These are phyloP conservation scores for Frieseomelitta varia DNA, from an alignment of 1,140 invertebrate genomes.

Conservation along the genomic window DNA sequence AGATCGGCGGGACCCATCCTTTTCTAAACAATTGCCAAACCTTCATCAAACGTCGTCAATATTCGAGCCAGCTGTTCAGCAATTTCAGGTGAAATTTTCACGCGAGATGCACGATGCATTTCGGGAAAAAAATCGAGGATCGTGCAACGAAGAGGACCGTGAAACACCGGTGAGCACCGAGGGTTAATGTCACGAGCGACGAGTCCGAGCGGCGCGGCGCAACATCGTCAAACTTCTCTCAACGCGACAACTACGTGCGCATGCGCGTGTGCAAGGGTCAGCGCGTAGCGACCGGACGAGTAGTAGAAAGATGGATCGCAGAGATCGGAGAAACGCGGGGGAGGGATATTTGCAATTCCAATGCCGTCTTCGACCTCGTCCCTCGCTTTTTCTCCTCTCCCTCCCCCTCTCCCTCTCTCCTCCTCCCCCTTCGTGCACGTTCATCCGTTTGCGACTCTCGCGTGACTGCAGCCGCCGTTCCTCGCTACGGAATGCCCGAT, in stretches of 20 bases:
- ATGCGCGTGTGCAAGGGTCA: slow-evolving; percentile 17
- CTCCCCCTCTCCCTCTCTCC: too few relatives aligned
- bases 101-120: too few relatives aligned
- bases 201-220: background rate
- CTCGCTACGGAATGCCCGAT: slow-evolving; percentile 51
- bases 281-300: slow-evolving; percentile 18
- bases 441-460: slow-evolving; percentile 53
- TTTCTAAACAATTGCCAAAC: too few relatives aligned
- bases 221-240: background rate
- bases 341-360: slow-evolving; percentile 69
- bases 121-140: too few relatives aligned
- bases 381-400: slow-evolving; percentile 2
- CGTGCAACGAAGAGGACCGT: too few relatives aligned
- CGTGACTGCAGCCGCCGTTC: slow-evolving; percentile 44
- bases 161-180: too few relatives aligned
- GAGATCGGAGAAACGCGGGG: slow-evolving; percentile 43
- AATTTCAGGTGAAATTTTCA: too few relatives aligned
- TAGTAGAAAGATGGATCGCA: slow-evolving; percentile 44
- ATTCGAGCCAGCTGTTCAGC: too few relatives aligned
- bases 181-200: too few relatives aligned
- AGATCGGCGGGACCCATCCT: too few relatives aligned
- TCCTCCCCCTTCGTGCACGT: background rate
- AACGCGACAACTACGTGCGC: background rate
- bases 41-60: too few relatives aligned
- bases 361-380: slow-evolving; percentile 68